Base-by-base conservation (phyloP, 2,113 vertebrate genomes). In the Tupaia chinensis region DNA sequence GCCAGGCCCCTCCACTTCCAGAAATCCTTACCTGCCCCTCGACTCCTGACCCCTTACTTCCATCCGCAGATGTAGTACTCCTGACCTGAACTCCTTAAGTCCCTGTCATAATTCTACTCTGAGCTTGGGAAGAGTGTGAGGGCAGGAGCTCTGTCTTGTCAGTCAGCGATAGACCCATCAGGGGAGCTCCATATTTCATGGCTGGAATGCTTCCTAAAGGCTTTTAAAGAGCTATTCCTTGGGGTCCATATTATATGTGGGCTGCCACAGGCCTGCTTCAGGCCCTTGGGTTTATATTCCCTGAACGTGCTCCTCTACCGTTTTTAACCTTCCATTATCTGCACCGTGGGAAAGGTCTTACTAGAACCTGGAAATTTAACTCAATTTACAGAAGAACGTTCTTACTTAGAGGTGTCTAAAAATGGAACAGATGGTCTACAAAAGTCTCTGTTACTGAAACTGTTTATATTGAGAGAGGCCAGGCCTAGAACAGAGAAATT, bases 301-400 rank as follows among this genome's bases (percentile, higher is more conserved):
- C 68, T 70, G 19, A 92, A 32, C 17, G 17, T 5, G 7, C 60
- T 91, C 76, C 87, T 92, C 54, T 60, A 29, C 20, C 29, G 61
- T 53, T 90, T 63, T 95, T 16, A 84, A 94, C 74, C 25, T 78
- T 29, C 32, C 12, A 66, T 63, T 85, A 89, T 66, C 77, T 77
- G 69, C 7, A 88, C 6, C 44, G 73, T 77, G 6, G 29, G 77
- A 94, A 87, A 81, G 16, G 58, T 86, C 63, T 3, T 86, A 20
- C 20, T 58, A 76, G 9, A 85, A 68, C 34, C 22, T n/a, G 1
- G 61, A 73, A 15, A 16, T n/a, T 73, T 93, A 44, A 78, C 7
- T 81, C 74, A 74, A 82, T 20, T 5, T 25, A 70, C 56, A n/a
- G 58, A 95, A 74, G 25, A 65, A 72, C 65, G 91, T 88, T 91